Conservation (phyloP, 2,113 vertebrate species). For the pig (Sus scrofa) region DNA sequence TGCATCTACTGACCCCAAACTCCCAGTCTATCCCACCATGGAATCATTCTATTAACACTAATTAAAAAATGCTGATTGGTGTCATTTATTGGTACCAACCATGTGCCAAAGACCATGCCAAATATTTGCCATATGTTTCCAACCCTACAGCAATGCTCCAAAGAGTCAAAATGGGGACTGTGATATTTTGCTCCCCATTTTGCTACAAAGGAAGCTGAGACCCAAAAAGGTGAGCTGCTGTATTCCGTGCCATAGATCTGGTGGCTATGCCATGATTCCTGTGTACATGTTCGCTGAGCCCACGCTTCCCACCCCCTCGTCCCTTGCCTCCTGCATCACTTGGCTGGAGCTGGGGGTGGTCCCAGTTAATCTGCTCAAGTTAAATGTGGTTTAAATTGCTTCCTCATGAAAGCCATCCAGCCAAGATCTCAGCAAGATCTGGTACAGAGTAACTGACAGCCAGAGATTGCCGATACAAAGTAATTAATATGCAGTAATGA, state of each 20-base stretch:
- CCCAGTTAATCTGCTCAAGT: not conserved
- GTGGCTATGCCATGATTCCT: too few species aligned
- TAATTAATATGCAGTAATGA: conserved; percentile 82
- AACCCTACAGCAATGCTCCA: not conserved
- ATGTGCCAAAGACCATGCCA: not conserved
- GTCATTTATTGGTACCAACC: not conserved
- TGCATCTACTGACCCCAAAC: too few species aligned
- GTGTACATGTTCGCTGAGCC: not conserved
- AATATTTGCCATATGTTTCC: not conserved
- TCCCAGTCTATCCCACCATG: too few species aligned
- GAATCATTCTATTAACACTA: not conserved
- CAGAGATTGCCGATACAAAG: conserved; percentile 77
- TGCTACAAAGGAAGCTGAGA: not conserved
- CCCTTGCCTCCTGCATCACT: not conserved
- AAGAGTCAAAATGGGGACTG: not conserved
- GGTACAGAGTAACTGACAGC: conserved; percentile 68
- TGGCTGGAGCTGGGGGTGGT: not conserved
- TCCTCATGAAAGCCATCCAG: conserved; percentile 70
- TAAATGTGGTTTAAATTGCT: conserved; percentile 57
- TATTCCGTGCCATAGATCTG: fast-evolving
- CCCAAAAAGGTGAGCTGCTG: not conserved
- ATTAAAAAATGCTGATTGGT: not conserved
- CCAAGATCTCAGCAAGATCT: conserved; percentile 55
- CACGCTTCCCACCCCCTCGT: not conserved
- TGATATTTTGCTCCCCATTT: fast-evolving